Percentiles rank a stretch among this genome's conserved stretches.
phyloP scores from a whole-genome alignment of 2,888 invertebrate genomes.

The Hipparchia semele region DNA sequence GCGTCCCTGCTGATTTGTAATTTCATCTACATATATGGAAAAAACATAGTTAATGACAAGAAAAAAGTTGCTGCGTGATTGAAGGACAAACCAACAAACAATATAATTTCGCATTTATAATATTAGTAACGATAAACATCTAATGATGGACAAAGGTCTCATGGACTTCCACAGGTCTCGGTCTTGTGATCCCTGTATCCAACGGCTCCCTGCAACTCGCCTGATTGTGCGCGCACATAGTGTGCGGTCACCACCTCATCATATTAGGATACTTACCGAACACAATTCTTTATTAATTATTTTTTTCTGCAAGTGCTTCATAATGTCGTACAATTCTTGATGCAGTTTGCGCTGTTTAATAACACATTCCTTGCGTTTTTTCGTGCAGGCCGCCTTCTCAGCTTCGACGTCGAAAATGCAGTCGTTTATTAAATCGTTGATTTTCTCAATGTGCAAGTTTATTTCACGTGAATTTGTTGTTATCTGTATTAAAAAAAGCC shows the following conservation, averaged over 20 bases:
- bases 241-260: no score
- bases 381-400: constrained; percentile 50
- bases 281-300: constrained; percentile 56
- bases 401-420: constrained; percentile 58
- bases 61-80: no score
- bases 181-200: no score
- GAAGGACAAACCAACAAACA: no score
- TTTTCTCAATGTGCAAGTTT: constrained; percentile 60
- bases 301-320: constrained; percentile 52
- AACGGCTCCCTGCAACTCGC: no score
- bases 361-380: constrained; percentile 55
- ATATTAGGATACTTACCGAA: constrained; percentile 50
- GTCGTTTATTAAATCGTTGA: constrained; percentile 60
- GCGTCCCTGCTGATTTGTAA: constrained; percentile 61
- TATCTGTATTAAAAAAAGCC: constrained; percentile 50
- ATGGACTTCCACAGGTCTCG: no score
- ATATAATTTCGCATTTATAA: no score
- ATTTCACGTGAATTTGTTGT: constrained; percentile 61
- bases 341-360: constrained; percentile 60
- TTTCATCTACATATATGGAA: constrained; percentile 52
- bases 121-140: no score
- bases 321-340: constrained; percentile 46
- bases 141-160: no score
- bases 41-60: constrained; percentile 20
- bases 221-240: no score